Evolutionary conservation across 2,113 vertebrate species (phyloP), one percentile per base, ranked within the genome.

Genomic region (Drymodes brunneopygia): DNA sequence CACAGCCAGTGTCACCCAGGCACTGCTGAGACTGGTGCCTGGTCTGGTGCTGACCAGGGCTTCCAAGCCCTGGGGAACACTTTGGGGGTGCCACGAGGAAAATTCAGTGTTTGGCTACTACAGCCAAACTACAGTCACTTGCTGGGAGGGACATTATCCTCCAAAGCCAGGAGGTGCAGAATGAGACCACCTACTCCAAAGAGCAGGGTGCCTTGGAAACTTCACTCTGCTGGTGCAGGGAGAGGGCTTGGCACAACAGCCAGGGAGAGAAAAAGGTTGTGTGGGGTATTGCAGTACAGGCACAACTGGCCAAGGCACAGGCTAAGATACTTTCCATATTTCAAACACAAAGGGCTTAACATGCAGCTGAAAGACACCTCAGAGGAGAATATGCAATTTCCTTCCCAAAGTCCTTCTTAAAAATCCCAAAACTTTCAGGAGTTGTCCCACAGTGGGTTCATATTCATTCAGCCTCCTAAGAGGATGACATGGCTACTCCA

Each of bases 1-100:
- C 28, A 13, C n/a, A 56, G 21, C 33, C 6, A 1, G 31, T 78
- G 42, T 16, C 44, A 57, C 36, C 50, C 7, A 2, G 69, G 36
- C 11, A 7, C 67, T 48, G 36, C 33, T 56, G 15, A 23, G 28
- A 54, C 31, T 2, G 5, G 13, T n/a, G 40, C 35, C 47, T 0
- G 0, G 3, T 6, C 35, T 35, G 15, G 13, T 1, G 1, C 33
- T 31, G 18, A 3, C 10, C 20, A 8, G 36, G 23, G n/a, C 23
- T 89, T n/a, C 79, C 0, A 0, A 81, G 10, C 35, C 31, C 31
- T 45, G 50, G 21, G 22, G 74, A 61, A 53, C 10, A 31, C 28
- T 33, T 7, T 0, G 0, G 50, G 17, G 17, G 20, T 38, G 14
- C 35, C 33, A 9, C 0, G 12, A 74, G 42, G 25, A 83, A 81